Evolutionary conservation across 2,797 vertebrate species (phyloP).

Genomic region (Parauchenoglanis punctatus): DNA sequence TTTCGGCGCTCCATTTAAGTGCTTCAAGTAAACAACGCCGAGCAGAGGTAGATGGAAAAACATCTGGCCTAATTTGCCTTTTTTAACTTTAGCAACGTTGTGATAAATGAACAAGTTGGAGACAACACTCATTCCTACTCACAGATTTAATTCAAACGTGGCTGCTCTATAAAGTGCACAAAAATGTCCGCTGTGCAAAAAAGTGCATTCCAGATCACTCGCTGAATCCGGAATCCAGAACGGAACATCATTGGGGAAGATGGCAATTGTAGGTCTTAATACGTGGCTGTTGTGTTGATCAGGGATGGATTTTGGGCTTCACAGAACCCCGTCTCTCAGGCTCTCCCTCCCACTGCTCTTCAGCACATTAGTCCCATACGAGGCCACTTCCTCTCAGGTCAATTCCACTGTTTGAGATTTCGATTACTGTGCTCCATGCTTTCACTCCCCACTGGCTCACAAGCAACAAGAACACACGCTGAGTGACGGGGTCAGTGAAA

Average conservation of each 20-base stretch:
- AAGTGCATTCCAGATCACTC: not conserved
- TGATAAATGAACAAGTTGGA: not conserved
- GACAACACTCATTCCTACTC: not conserved
- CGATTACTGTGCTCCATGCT: constrained; percentile 27
- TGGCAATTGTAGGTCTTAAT: not conserved
- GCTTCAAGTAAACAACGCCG: not conserved
- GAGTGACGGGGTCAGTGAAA: constrained; percentile 20
- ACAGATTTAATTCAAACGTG: not conserved
- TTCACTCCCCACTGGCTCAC: constrained; percentile 27
- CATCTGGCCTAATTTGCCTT: not conserved
- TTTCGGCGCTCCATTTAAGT: not conserved
- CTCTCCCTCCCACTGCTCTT: not conserved
- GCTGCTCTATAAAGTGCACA: not conserved
- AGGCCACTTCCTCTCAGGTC: constrained; percentile 14
- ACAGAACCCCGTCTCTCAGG: not conserved
- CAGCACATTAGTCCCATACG: constrained; percentile 17
- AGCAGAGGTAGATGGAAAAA: not conserved
- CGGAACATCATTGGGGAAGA: not conserved
- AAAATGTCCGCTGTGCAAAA: not conserved
- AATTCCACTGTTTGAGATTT: constrained; percentile 38
- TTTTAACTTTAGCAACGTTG: not conserved
- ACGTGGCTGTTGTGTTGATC: constrained; percentile 4
- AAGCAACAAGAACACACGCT: constrained; percentile 8
- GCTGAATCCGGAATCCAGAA: not conserved
- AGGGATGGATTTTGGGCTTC: constrained; percentile 2